A percentile compares a stretch with the other conserved stretches of the same genome.
phyloP scores from a whole-genome alignment of 2,113 vertebrate genomes.

The Oplegnathus fasciatus region DNA sequence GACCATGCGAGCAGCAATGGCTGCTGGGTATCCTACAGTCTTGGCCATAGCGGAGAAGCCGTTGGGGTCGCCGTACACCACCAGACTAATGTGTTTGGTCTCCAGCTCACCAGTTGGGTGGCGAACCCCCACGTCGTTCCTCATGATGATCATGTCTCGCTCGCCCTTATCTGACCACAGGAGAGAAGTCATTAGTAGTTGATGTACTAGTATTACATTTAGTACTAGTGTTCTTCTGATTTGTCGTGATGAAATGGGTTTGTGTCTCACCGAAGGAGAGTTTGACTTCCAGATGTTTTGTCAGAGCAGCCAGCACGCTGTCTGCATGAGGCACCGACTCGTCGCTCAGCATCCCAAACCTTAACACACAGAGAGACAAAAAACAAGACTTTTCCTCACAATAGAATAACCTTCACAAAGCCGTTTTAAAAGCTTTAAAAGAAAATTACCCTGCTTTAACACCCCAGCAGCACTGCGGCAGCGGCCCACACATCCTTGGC shows the following conservation, averaged over 20 bases:
- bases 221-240: not conserved
- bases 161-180: conserved; percentile 86
- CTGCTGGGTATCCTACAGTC: conserved; percentile 94
- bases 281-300: conserved; percentile 92
- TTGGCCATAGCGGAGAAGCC: conserved; percentile 98
- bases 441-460: conserved; percentile 30
- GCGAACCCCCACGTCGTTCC: conserved; percentile 91
- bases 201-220: not conserved
- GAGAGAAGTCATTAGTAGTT: not conserved
- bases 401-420: conserved; percentile 49
- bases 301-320: conserved; percentile 88
- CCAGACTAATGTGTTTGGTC: conserved; percentile 90
- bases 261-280: conserved; percentile 90
- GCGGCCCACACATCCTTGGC: conserved; percentile 67
- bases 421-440: conserved; percentile 32
- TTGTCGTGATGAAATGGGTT: not conserved
- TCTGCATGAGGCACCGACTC: conserved; percentile 89
- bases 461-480: not conserved
- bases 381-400: conserved; percentile 34
- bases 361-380: conserved; percentile 63
- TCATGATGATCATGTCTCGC: conserved; percentile 95
- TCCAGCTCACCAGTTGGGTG: conserved; percentile 96
- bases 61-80: conserved; percentile 92
- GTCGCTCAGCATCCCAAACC: conserved; percentile 92
- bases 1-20: conserved; percentile 95